Base-by-base conservation (phyloP, 1,140 invertebrate genomes). In the Drosophila mojavensis region DNA sequence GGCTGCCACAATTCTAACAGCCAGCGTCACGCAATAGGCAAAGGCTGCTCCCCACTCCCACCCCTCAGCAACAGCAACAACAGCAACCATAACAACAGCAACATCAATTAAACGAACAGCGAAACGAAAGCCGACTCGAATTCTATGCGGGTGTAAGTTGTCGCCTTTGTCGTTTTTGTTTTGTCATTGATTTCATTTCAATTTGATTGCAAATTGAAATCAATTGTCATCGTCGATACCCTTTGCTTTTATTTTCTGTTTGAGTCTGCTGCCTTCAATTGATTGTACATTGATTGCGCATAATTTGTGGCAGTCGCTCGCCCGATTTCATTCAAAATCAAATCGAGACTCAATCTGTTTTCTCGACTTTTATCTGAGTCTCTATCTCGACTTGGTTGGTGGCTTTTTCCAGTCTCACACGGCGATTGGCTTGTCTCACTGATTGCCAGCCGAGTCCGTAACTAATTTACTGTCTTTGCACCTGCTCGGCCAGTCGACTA, bases 141-240 rank as follows among this genome's bases (percentile, higher is more conserved):
- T 58, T 63, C 64, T 69, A 84, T 90, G 84, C 84, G 84, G 83
- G 83, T 88, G 83, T 88, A 88, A 76, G 77, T 71, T 79, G 76
- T 75, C 51, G 75, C 54, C 64, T 61, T 55, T 69, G 64, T 72
- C 43, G 63, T 71, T 79, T 85, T 89, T 88, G 79, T 89, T 89
- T 90, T 85, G 84, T 90, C 81, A 85, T 74, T 90, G 85, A 90
- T 89, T 89, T 89, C 84, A 90, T 89, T 90, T 89, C 81, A 69
- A 85, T 89, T 89, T 70, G 84, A 89, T 89, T 89, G 84, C 84
- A 88, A 88, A 88, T 88, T 88, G 80, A 88, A 88, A 88, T 88
- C 84, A 88, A 88, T 88, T 88, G 85, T 78, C 66, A 72, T 61
- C 53, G 41, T 64, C 63, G 73, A 48, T 75, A 75, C 79, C 83